phyloP scores from a whole-genome alignment of 2,113 vertebrate species.

The Thymallus thymallus region DNA sequence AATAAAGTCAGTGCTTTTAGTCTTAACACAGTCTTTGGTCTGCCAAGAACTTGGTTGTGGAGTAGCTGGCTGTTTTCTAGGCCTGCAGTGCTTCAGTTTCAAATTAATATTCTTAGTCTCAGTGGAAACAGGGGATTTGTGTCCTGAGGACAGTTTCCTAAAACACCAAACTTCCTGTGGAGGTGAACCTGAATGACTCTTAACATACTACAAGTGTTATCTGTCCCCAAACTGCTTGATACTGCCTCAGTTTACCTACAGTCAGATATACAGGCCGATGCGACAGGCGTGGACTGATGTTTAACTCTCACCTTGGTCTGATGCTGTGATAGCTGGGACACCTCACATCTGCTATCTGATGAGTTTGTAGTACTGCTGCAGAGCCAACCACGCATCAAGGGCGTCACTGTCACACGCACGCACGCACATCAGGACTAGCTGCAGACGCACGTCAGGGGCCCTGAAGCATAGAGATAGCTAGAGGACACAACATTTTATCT shows the following conservation, averaged over 20 bases:
- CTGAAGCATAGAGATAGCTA: not conserved
- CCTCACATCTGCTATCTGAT: conserved; percentile 59
- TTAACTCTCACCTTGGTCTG: conserved; percentile 58
- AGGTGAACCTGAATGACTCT: conserved; percentile 49
- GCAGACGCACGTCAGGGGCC: conserved; percentile 17
- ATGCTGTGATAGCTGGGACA: conserved; percentile 51
- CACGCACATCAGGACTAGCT: no score
- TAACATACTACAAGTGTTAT: conserved; percentile 26
- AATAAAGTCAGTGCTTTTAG: no score
- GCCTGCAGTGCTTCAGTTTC: not conserved
- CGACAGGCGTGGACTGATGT: conserved; percentile 43
- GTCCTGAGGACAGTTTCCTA: not conserved
- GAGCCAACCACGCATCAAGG: conserved; percentile 48
- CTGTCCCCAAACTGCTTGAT: conserved; percentile 42
- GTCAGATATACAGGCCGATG: conserved; percentile 37
- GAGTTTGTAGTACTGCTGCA: conserved; percentile 38
- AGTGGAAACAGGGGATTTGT: not conserved
- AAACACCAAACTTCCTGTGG: not conserved
- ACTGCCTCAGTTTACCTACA: conserved; percentile 30
- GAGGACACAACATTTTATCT: no score
- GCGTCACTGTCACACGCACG: conserved; percentile 17
- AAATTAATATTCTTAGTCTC: no score
- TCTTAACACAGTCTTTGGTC: no score
- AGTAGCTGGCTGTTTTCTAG: no score
- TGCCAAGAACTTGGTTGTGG: no score